A percentile compares a stretch with the other conserved stretches of the same genome.
Conservation (phyloP, 2,797 vertebrate genomes). For the Valencia hispanica region DNA sequence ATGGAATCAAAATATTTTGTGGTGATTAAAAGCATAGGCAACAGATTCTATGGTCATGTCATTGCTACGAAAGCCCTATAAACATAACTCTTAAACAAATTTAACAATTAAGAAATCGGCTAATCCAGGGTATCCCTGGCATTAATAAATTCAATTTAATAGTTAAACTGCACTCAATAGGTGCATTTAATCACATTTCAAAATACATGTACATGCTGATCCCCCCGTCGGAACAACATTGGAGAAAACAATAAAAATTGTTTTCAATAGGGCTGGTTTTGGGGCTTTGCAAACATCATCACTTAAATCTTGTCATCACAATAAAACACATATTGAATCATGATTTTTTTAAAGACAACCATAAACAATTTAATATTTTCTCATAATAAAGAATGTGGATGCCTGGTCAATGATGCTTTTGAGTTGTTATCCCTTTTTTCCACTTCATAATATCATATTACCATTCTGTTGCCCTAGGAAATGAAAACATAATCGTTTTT, state of each 20-base stretch:
- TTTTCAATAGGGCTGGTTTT: too few relatives aligned
- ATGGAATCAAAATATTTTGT: background rate
- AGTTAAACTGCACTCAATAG: background rate
- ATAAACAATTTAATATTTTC: background rate
- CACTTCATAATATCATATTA: background rate
- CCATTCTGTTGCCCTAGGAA: background rate
- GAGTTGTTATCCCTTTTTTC: background rate
- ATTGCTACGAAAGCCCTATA: background rate
- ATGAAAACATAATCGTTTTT: too few relatives aligned
- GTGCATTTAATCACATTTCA: background rate
- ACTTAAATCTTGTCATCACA: too few relatives aligned
- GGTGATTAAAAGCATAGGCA: background rate
- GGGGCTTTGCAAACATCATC: background rate
- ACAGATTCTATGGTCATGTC: too few relatives aligned
- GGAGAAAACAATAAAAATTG: background rate
- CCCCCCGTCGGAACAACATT: background rate
- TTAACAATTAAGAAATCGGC: background rate
- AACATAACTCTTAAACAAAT: background rate
- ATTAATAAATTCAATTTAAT: background rate
- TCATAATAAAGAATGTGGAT: background rate
- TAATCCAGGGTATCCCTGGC: too few relatives aligned
- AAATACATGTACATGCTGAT: background rate
- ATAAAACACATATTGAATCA: background rate
- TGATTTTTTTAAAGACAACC: background rate
- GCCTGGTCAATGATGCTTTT: background rate